Base-by-base conservation (phyloP, 2,888 invertebrate species). In the Apamea crenata region DNA sequence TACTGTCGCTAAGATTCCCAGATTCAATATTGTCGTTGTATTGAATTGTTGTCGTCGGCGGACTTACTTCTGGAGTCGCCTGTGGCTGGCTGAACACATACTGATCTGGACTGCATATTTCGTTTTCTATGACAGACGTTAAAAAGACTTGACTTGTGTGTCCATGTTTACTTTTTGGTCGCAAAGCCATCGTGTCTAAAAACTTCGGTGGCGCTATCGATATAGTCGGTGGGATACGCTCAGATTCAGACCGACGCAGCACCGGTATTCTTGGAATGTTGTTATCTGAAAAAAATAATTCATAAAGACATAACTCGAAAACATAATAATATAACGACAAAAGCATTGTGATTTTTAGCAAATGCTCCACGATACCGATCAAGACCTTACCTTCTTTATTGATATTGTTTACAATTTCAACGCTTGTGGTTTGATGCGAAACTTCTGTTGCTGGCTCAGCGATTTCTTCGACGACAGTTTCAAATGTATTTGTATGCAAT, bases 131-230 rank as follows among this genome's bases (percentile, higher is more conserved):
- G 1, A 93, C 92, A 73, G 97, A 88, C 93, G 97, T 96, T 40
- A 97, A 94, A 93, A 98, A 98, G 83, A 97, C 97, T 94, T 97
- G 97, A 92, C 97, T 97, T 40, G 97, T 97, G 93, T 98, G 97
- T 65, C 97, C 97, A 92, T 97, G 97, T 90, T 96, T 96, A 86
- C 95, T 96, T 93, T 97, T 97, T 76, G 98, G 97, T 88, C 98
- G 97, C 89, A 99, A 96, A 44, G 99, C 98, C 98, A 99, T 99
- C 47, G 99, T 99, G 94, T 99, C 99, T 92, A 98, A 97, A 93
- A 98, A 98, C 82, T 97, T 97, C 18, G 98, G 97, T 74, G 97
- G 96, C 25, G 96, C 95, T 21, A 95, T 97, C 92, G 91, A 95
- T 86, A 95, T 93, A 87, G 91, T 95, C 84, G 94, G 94, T 84